Base-by-base conservation (phyloP, 2,888 invertebrate species). In the Cerceris rybyensis region DNA sequence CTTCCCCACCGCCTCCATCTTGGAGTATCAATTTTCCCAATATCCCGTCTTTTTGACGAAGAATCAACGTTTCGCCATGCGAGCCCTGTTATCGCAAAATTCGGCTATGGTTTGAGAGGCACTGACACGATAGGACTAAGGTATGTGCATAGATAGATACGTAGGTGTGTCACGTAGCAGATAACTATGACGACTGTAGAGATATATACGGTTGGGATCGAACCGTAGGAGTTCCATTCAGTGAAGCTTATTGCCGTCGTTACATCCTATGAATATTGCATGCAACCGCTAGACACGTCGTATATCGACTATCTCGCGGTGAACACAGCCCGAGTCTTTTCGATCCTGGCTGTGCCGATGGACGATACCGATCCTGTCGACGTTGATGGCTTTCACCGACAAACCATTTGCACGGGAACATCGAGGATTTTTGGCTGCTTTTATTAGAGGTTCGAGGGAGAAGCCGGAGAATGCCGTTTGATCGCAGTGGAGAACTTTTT, bases 211-310 rank as follows among this genome's bases (percentile, higher is more conserved):
- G 52, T 28, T 6, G 52, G 63, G 70, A 78, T 70, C 73, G 76
- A 71, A 58, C 60, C 58, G 61, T 63, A 43, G 59, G 67, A 50
- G 79, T 70, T 73, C 79, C 73, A 79, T 70, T 66, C 73, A 78
- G 41, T 63, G 63, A 42, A 79, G 79, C 79, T 79, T 79, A 79
- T 79, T 79, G 75, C 65, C 60, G 57, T 50, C 57, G 70, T 67
- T 75, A 71, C 75, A 59, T 13, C 57, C 55, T 67, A 75, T 75
- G 75, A 75, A 75, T 75, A 75, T 71, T 75, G 71, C 75, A 75
- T 75, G 75, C 28, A 65, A 43, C 65, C 63, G 17, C 17, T n/a
- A 58, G 49, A 17, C 61, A 43, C 63, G 54, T 57, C 52, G 64
- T 54, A 28, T 28, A 49, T 50, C 58, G 63, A 58, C 65, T 65